A percentile compares a stretch with the other conserved stretches of the same genome.
Conservation (phyloP, 2,888 invertebrate species). For the Cremastobaeus sp. region DNA sequence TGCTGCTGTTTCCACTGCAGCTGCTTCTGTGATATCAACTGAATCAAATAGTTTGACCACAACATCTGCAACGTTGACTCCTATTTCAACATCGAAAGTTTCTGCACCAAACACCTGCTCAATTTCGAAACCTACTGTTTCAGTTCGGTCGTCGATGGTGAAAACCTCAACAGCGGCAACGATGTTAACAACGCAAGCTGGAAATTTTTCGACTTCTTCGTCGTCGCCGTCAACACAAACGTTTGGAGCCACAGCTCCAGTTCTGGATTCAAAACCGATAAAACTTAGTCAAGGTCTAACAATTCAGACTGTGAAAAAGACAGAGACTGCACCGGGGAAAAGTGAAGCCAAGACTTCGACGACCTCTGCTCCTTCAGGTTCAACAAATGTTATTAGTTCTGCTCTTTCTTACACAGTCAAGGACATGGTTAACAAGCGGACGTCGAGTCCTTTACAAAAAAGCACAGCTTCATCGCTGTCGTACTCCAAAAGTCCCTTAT, state of each 20-base stretch:
- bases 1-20: neutral
- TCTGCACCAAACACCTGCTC: neutral
- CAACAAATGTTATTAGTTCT: conserved; percentile 50
- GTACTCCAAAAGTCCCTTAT: conserved; percentile 19
- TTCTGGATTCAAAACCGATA: neutral
- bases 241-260: neutral
- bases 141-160: conserved; percentile 7
- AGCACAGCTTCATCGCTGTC: conserved; percentile 2
- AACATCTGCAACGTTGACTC: neutral
- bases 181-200: conserved; percentile 1
- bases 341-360: neutral
- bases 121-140: conserved; percentile 10
- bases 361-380: neutral
- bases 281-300: conserved; percentile 10
- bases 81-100: conserved; percentile 5
- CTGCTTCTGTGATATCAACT: neutral
- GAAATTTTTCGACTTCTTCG: conserved; percentile 2
- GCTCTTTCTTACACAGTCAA: conserved; percentile 68
- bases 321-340: conserved; percentile 22
- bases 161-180: conserved; percentile 6
- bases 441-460: conserved; percentile 21
- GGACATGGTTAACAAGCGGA: conserved; percentile 55
- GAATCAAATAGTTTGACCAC: neutral
- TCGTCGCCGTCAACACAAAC: neutral
- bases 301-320: conserved; percentile 19